Conservation (phyloP, 2,888 invertebrate species). For the Cheilosia impressa region DNA sequence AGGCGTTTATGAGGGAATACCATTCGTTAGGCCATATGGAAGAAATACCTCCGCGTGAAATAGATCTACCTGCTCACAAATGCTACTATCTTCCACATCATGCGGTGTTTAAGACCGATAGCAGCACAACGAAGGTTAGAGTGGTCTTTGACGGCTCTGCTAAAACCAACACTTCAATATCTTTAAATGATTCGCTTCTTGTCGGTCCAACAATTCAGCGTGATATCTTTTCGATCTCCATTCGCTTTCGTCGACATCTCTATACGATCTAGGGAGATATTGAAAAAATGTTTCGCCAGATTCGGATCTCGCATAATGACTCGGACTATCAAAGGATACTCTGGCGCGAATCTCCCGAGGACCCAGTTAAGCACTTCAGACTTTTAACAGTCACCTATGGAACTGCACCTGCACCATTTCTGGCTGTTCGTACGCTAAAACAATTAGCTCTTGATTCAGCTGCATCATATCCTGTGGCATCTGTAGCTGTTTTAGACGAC, state of each 20-base stretch:
- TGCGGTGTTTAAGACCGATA: constrained; percentile 18
- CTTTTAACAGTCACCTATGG: constrained; percentile 5
- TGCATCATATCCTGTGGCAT: constrained; percentile 53
- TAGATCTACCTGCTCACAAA: neutral
- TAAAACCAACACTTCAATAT: too few relatives aligned
- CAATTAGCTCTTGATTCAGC: constrained; percentile 64
- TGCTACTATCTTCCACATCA: constrained; percentile 38
- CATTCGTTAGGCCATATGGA: constrained; percentile 10
- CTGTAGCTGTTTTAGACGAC: constrained; percentile 53
- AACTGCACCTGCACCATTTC: constrained; percentile 54
- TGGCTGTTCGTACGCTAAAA: constrained; percentile 58
- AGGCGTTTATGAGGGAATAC: constrained; percentile 14
- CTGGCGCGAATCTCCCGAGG: constrained; percentile 15
- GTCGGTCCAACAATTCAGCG: too few relatives aligned
- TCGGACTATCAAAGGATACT: constrained; percentile 46
- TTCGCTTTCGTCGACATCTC: neutral
- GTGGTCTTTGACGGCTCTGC: too few relatives aligned
- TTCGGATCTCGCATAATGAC: neutral
- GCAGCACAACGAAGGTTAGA: neutral
- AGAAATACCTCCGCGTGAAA: constrained; percentile 11
- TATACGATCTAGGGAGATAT: neutral
- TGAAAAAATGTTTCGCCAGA: neutral
- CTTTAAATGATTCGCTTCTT: too few relatives aligned
- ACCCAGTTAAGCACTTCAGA: neutral
- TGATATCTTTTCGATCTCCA: neutral